Evolutionary conservation across 2,797 vertebrate species (phyloP), one percentile per base, ranked within the genome.

Genomic region (Silurus lanzhouensis): DNA sequence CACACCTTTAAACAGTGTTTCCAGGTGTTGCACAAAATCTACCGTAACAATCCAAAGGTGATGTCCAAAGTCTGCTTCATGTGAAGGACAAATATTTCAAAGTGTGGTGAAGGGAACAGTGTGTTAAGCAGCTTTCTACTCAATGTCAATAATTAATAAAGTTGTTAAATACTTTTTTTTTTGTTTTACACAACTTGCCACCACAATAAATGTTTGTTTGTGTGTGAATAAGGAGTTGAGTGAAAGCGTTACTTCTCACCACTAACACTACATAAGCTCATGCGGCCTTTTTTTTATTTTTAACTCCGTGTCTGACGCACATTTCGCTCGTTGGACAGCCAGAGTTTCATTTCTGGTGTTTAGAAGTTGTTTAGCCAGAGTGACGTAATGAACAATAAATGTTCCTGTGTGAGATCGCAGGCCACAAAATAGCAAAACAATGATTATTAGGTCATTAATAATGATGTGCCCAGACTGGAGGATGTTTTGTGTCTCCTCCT

Each of bases 301-400:
- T 78, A 61, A 12, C 76, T 61, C 20, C 0, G 25, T 25, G 25
- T 31, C 31, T 22, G 57, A 61, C 0, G 19, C 55, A 44, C 8
- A 48, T 44, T 78, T 48, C 12, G 1, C n/a, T 80, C 13, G 66
- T 55, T 67, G 12, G 31, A 44, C 44, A 71, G 76, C 55, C 76
- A 8, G 66, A 85, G 57, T 72, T 80, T 17, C 57, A 31, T 85
- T 74, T 61, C 38, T 74, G 66, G 17, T 55, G 8, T 55, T 5
- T 46, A 25, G 55, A 55, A 17, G n/a, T 31, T 58, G 25, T 57
- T n/a, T 9, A 57, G 13, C 14, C 52, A 5, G 5, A 38, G 7
- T 6, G 20, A 52, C 38, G 55, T 57, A 60, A 60, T 60, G 3
- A 60, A 31, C 25, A 12, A 20, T 58, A 12, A 31, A 9, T 20